These are phyloP conservation scores for Acromyrmex heyeri DNA, from an alignment of 1,140 invertebrate genomes.

Conservation along the genomic window DNA sequence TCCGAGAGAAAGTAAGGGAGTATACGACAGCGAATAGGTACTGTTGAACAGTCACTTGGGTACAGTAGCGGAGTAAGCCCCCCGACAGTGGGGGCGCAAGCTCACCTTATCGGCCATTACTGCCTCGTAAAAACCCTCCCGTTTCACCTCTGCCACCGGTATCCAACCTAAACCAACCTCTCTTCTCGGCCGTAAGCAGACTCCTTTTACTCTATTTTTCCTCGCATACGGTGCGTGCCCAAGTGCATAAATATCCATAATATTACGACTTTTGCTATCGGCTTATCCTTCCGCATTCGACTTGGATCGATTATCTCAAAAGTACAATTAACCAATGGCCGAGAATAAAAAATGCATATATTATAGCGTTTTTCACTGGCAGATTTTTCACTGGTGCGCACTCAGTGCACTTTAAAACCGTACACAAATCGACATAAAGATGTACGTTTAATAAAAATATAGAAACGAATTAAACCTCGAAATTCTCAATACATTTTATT, in stretches of 20 bases:
- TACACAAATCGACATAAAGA: too few relatives aligned
- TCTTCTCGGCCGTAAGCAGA: slow-evolving; percentile 62
- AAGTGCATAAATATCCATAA: slow-evolving; percentile 77
- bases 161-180: slow-evolving; percentile 65
- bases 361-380: neutral
- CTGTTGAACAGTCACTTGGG: slow-evolving; percentile 85
- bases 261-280: slow-evolving; percentile 65
- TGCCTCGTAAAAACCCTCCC: slow-evolving; percentile 85
- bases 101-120: slow-evolving; percentile 87
- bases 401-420: too few relatives aligned
- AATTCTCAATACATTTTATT: too few relatives aligned
- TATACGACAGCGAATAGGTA: slow-evolving; percentile 73
- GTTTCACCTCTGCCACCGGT: slow-evolving; percentile 80
- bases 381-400: too few relatives aligned
- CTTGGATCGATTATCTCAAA: neutral
- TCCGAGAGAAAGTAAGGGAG: slow-evolving; percentile 63
- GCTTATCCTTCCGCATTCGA: slow-evolving; percentile 49
- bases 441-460: too few relatives aligned
- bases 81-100: slow-evolving; percentile 80
- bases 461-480: too few relatives aligned
- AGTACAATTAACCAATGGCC: neutral
- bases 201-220: slow-evolving; percentile 70
- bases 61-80: slow-evolving; percentile 85
- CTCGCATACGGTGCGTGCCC: slow-evolving; percentile 69
- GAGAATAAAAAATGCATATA: neutral